Conservation (phyloP, 2,888 invertebrate species). For the Megalurothrips usitatus region DNA sequence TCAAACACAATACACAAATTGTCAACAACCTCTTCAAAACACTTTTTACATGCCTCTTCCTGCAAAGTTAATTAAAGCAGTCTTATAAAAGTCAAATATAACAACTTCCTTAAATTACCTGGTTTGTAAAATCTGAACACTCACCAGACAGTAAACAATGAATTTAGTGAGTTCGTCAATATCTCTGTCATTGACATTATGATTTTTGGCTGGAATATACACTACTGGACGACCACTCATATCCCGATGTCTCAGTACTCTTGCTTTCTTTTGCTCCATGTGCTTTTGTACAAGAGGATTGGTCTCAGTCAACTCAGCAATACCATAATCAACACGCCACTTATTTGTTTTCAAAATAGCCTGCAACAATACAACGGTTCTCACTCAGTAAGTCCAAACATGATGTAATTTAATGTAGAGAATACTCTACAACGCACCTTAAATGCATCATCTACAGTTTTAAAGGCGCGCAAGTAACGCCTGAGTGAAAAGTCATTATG, state of each 20-base stretch:
- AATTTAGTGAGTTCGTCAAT: constrained; percentile 74
- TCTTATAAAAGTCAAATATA: constrained; percentile 28
- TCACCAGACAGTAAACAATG: constrained; percentile 69
- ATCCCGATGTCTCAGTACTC: constrained; percentile 66
- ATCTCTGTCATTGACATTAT: constrained; percentile 60
- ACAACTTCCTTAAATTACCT: constrained; percentile 19
- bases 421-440: constrained; percentile 51
- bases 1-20: constrained; percentile 77
- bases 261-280: constrained; percentile 57
- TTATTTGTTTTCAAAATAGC: constrained; percentile 74
- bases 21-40: constrained; percentile 74
- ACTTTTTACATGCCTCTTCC: constrained; percentile 72
- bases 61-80: constrained; percentile 43
- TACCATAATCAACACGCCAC: constrained; percentile 71
- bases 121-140: constrained; percentile 38
- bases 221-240: constrained; percentile 68
- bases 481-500: constrained; percentile 69
- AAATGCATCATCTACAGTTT: constrained; percentile 67
- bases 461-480: constrained; percentile 69
- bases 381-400: not conserved
- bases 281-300: constrained; percentile 55
- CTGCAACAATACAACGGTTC: constrained; percentile 46
- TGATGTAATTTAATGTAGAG: too few relatives aligned
- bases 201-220: constrained; percentile 74
- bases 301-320: constrained; percentile 55